Conservation (phyloP, 2,797 vertebrate genomes). For the Luscinia megarhynchos region DNA sequence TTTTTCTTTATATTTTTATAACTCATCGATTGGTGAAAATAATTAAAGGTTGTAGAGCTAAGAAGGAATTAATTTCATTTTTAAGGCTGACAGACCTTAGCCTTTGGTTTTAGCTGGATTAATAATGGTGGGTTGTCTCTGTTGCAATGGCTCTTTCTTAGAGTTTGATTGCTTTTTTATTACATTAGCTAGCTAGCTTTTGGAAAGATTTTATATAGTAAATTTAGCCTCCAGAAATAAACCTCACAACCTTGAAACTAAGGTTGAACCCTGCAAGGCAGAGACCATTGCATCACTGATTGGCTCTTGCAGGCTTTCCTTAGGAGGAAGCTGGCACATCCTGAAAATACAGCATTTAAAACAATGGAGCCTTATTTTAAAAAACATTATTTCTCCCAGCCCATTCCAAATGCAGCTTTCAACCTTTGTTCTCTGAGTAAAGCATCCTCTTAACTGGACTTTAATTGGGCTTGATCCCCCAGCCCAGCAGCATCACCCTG, state of each 20-base stretch:
- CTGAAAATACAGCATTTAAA: not conserved
- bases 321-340: not conserved
- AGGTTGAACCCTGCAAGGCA: not conserved
- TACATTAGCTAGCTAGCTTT: not conserved
- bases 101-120: slow-evolving; percentile 18
- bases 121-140: not conserved
- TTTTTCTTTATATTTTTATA: not conserved
- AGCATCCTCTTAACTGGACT: not conserved
- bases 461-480: not conserved
- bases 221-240: slow-evolving; percentile 20
- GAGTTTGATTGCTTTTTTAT: slow-evolving; percentile 19
- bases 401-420: not conserved
- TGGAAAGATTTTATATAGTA: not conserved
- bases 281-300: not conserved
- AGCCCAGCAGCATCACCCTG: not conserved
- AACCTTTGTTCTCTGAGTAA: not conserved
- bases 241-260: not conserved
- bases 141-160: not conserved
- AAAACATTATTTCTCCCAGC: not conserved
- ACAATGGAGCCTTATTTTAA: not conserved
- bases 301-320: not conserved
- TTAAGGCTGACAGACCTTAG: slow-evolving; percentile 9
- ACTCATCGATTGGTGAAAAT: not conserved
- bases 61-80: slow-evolving; percentile 6
- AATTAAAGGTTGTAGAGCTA: slow-evolving; percentile 32